These are phyloP conservation scores for Lonchura striata DNA, from an alignment of 2,113 vertebrate genomes.

Conservation along the genomic window DNA sequence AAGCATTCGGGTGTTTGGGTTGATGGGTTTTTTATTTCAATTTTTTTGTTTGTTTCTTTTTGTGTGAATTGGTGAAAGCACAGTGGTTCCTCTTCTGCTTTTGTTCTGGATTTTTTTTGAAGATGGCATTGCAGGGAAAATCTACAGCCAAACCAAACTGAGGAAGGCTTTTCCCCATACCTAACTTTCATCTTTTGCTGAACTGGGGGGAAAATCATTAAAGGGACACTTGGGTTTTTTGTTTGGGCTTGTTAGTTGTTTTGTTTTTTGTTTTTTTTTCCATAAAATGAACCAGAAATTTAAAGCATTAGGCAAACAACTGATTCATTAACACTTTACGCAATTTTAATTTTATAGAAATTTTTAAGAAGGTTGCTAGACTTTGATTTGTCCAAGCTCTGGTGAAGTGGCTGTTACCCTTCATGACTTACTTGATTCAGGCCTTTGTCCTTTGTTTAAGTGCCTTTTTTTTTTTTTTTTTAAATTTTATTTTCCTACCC, in stretches of 20 bases:
- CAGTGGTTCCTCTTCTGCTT: slow-evolving; percentile 60
- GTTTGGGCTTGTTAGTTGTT: neutral
- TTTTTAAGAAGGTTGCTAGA: slow-evolving; percentile 48
- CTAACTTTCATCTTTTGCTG: neutral
- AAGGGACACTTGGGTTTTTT: slow-evolving; percentile 65
- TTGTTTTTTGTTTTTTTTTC: neutral
- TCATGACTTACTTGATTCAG: slow-evolving; percentile 74
- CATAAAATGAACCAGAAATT: slow-evolving; percentile 57
- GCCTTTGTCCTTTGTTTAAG: slow-evolving; percentile 81
- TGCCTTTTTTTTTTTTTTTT: slow-evolving; percentile 73
- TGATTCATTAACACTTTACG: slow-evolving; percentile 68
- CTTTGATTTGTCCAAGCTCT: slow-evolving; percentile 62
- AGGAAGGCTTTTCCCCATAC: slow-evolving; percentile 25
- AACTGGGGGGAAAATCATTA: neutral
- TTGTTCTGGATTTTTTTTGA: slow-evolving; percentile 31
- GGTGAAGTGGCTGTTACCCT: slow-evolving; percentile 68
- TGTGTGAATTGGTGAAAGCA: slow-evolving; percentile 57
- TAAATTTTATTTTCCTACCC: neutral
- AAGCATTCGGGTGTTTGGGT: slow-evolving; percentile 43
- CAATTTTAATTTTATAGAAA: slow-evolving; percentile 74
- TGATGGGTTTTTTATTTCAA: neutral
- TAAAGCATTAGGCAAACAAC: slow-evolving; percentile 66
- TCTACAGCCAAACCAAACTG: slow-evolving; percentile 47
- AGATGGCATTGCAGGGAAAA: slow-evolving; percentile 59
- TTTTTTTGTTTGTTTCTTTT: neutral